Evolutionary conservation across 2,797 vertebrate genomes (phyloP).

Genomic region (Acipenser ruthenus): DNA sequence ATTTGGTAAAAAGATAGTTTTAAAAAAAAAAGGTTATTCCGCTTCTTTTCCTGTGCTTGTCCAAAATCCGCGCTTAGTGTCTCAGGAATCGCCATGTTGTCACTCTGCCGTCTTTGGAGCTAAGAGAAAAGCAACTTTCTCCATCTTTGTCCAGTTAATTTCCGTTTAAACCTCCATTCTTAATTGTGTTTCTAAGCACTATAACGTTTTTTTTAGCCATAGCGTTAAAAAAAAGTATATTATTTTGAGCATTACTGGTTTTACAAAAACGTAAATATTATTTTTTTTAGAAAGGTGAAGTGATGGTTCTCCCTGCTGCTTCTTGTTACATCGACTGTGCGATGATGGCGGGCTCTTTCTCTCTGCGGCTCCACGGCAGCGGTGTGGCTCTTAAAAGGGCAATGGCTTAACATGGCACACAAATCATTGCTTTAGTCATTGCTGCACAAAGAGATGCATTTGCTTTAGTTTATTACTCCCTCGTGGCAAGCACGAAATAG

Average conservation of each 20-base stretch:
- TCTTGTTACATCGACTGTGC: constrained; percentile 20
- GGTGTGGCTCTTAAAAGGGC: constrained; percentile 59
- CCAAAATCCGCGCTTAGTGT: constrained; percentile 52
- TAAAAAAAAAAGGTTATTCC: constrained; percentile 25
- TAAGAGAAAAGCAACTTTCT: constrained; percentile 60
- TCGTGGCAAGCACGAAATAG: too few relatives aligned
- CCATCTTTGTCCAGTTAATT: constrained; percentile 72
- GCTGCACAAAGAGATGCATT: constrained; percentile 23
- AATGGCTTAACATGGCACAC: constrained; percentile 36
- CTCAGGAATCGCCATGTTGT: constrained; percentile 71
- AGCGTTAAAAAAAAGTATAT: constrained; percentile 25
- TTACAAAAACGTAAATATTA: neutral
- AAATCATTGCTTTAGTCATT: constrained; percentile 58
- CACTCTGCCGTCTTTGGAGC: constrained; percentile 68
- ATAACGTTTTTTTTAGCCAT: too few relatives aligned
- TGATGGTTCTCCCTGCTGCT: constrained; percentile 45
- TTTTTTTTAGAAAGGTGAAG: neutral
- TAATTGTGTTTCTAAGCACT: constrained; percentile 20
- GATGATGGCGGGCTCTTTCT: constrained; percentile 54
- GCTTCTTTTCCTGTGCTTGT: constrained; percentile 30
- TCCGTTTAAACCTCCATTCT: constrained; percentile 54
- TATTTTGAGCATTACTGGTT: neutral
- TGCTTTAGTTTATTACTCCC: too few relatives aligned
- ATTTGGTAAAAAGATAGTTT: too few relatives aligned
- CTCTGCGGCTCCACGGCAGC: constrained; percentile 43